Conservation (phyloP, 2,113 vertebrate species). For the Syngnathus scovelli region DNA sequence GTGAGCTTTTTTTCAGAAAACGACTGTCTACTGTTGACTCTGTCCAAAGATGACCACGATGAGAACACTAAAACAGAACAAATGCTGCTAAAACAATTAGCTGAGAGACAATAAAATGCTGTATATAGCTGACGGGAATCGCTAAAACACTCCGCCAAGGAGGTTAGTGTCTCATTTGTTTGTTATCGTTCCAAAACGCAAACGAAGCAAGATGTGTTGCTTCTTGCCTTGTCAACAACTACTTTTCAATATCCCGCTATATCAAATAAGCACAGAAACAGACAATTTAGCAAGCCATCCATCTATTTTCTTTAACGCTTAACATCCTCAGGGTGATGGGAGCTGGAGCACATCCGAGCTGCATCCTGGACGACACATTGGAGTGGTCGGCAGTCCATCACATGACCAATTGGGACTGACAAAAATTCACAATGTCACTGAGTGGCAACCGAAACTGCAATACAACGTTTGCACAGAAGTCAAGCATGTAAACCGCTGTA, state of each 20-base stretch:
- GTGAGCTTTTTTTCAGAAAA: constrained; percentile 1
- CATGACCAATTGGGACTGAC: background rate
- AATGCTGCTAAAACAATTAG: constrained; percentile 3
- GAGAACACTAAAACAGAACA: constrained; percentile 6
- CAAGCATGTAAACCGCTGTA: too few species aligned
- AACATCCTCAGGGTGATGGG: background rate
- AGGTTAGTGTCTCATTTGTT: constrained; percentile 1
- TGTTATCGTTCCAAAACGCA: constrained; percentile 7
- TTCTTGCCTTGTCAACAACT: constrained; percentile 1
- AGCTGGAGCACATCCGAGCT: background rate
- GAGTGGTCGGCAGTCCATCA: background rate
- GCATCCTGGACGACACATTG: background rate
- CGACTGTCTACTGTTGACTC: background rate
- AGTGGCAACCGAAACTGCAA: background rate
- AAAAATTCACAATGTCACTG: background rate
- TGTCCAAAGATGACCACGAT: background rate
- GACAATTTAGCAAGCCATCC: background rate
- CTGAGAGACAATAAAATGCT: background rate
- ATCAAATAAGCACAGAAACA: background rate
- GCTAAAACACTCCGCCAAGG: background rate
- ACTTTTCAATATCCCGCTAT: background rate
- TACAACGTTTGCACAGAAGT: background rate
- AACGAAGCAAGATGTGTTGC: constrained; percentile 5
- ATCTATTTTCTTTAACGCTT: background rate
- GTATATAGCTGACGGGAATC: constrained; percentile 5